Evolutionary conservation across 2,113 vertebrate species (phyloP).

Genomic region (Apteryx owenii): DNA sequence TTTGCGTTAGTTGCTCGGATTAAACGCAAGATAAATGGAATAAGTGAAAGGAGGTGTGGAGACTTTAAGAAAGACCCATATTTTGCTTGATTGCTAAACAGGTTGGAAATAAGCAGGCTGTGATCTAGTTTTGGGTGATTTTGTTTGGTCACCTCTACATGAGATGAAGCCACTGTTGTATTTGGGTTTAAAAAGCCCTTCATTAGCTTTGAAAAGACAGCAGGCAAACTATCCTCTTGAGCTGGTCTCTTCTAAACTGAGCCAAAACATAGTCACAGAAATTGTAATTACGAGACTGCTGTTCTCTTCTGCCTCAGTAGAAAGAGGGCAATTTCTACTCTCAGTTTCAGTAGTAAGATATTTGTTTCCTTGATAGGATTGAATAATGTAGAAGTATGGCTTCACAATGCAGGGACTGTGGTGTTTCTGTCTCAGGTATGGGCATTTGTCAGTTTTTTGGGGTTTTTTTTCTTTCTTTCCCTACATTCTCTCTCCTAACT

Average conservation of each 20-base stretch:
- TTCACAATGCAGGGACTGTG: not conserved
- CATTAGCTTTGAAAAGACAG: not conserved
- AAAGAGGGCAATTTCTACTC: not conserved
- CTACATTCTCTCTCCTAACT: not conserved
- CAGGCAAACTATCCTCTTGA: not conserved
- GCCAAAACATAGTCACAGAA: not conserved
- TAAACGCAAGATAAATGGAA: not conserved
- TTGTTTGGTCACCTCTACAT: accelerated
- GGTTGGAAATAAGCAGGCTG: not conserved
- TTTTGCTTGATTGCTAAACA: not conserved
- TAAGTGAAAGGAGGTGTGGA: not conserved
- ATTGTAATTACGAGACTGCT: not conserved
- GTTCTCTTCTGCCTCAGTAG: not conserved
- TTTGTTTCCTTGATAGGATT: not conserved
- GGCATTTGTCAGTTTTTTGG: not conserved
- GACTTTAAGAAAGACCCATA: not conserved
- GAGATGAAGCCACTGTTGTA: accelerated
- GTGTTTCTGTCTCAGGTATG: not conserved
- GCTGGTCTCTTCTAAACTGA: not conserved
- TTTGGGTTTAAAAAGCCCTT: not conserved
- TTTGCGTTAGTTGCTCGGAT: not conserved
- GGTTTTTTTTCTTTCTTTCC: not conserved
- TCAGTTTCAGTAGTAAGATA: not conserved
- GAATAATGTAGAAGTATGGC: not conserved
- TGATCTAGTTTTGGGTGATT: not conserved